phyloP scores from a whole-genome alignment of 2,797 vertebrate genomes.

The Dicrostonyx torquatus region DNA sequence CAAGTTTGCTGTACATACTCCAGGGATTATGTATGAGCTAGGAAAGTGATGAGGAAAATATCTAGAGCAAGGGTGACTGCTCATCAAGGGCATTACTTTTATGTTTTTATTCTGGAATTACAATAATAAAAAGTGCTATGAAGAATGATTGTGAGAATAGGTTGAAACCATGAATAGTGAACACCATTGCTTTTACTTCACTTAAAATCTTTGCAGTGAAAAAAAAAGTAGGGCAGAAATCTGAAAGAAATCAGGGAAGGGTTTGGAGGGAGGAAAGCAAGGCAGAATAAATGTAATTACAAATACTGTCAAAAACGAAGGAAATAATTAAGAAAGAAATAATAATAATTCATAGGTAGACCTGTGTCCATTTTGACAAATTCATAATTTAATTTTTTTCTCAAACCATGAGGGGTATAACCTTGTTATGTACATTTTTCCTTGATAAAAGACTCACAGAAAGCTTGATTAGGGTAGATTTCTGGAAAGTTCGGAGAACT shows the following conservation, averaged over 20 bases:
- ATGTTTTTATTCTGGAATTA: slow-evolving; percentile 8
- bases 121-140: not conserved
- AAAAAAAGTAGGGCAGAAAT: not conserved
- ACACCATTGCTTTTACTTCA: not conserved
- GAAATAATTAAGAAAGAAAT: not conserved
- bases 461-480: slow-evolving; percentile 88
- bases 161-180: not conserved
- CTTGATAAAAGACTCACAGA: slow-evolving; percentile 88
- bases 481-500: slow-evolving; percentile 91
- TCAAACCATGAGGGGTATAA: not conserved
- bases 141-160: not conserved
- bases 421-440: not conserved
- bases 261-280: not conserved
- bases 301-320: not conserved
- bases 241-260: not conserved
- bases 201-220: not conserved
- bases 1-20: not conserved
- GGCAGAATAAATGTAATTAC: not conserved
- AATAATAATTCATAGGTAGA: not conserved
- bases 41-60: not conserved
- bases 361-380: not conserved
- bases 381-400: not conserved
- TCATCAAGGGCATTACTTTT: not conserved
- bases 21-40: not conserved
- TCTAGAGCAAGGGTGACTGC: not conserved